A percentile compares a stretch with the other conserved stretches of the same genome.
Conservation (phyloP, 2,113 vertebrate species). For the Perca fluviatilis region DNA sequence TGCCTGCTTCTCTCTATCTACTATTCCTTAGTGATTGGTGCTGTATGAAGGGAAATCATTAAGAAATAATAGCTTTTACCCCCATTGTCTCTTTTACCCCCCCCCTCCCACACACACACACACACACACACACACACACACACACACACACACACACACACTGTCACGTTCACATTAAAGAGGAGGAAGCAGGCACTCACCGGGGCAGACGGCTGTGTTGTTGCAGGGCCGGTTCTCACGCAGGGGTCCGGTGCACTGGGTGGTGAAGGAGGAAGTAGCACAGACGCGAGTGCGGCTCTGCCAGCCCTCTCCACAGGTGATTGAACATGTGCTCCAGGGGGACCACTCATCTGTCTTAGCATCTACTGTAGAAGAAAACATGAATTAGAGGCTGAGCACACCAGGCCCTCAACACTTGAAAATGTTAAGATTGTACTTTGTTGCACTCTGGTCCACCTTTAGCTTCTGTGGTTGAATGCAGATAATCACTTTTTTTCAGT, state of each 20-base stretch:
- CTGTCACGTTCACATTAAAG: background rate
- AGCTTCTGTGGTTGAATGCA: background rate
- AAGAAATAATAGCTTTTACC: constrained; percentile 25
- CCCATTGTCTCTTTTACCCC: constrained; percentile 13
- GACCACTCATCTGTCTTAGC: constrained; percentile 94
- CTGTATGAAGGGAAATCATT: constrained; percentile 12
- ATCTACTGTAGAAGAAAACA: constrained; percentile 79
- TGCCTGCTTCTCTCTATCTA: constrained; percentile 1
- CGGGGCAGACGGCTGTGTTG: constrained; percentile 93
- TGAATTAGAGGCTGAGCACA: background rate
- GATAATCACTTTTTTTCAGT: background rate
- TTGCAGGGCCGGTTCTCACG: constrained; percentile 96
- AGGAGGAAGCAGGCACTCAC: constrained; percentile 75
- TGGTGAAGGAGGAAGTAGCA: constrained; percentile 91
- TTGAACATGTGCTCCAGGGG: constrained; percentile 93
- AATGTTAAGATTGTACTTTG: background rate
- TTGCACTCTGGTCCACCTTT: background rate
- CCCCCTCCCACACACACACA: too few species aligned
- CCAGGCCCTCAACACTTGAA: background rate
- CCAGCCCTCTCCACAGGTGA: constrained; percentile 96
- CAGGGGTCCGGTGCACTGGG: constrained; percentile 94
- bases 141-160: too few species aligned
- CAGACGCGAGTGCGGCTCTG: constrained; percentile 94
- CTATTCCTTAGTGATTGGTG: constrained; percentile 20
- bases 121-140: too few species aligned